A percentile compares a stretch with the other conserved stretches of the same genome.
These are phyloP conservation scores for Coenobita brevimanus DNA, from an alignment of 1,140 invertebrate species.

Conservation along the genomic window DNA sequence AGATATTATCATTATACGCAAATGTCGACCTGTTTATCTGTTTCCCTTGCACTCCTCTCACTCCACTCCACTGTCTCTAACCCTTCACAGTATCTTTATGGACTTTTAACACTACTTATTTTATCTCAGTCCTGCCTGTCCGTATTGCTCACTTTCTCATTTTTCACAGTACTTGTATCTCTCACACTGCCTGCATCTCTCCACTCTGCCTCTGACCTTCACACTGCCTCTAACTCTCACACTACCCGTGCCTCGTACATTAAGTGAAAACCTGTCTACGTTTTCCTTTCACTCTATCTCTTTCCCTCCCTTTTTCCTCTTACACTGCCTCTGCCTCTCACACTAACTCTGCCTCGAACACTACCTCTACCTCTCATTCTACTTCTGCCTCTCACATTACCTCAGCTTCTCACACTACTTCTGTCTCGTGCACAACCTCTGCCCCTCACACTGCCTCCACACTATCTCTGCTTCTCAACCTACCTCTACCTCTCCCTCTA, in stretches of 20 bases:
- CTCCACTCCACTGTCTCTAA: background rate
- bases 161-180: too few species aligned
- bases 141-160: too few species aligned
- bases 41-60: background rate
- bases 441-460: too few species aligned
- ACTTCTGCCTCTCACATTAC: background rate
- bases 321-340: background rate
- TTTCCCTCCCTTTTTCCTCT: background rate
- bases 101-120: too few species aligned
- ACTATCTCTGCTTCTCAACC: too few species aligned
- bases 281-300: too few species aligned
- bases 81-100: too few species aligned
- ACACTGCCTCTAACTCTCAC: background rate
- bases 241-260: background rate
- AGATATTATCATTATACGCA: too few species aligned
- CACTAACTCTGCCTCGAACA: background rate
- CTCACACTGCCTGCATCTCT: too few species aligned
- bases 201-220: slow-evolving; percentile 5
- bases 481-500: too few species aligned
- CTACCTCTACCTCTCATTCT: background rate
- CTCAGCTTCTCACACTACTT: background rate
- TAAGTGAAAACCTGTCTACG: background rate
- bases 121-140: too few species aligned
- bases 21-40: too few species aligned
- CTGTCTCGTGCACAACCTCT: background rate